A percentile compares a stretch with the other conserved stretches of the same genome.
These are phyloP conservation scores for Agonopterix heracliana DNA, from an alignment of 2,888 invertebrate species.

Conservation along the genomic window DNA sequence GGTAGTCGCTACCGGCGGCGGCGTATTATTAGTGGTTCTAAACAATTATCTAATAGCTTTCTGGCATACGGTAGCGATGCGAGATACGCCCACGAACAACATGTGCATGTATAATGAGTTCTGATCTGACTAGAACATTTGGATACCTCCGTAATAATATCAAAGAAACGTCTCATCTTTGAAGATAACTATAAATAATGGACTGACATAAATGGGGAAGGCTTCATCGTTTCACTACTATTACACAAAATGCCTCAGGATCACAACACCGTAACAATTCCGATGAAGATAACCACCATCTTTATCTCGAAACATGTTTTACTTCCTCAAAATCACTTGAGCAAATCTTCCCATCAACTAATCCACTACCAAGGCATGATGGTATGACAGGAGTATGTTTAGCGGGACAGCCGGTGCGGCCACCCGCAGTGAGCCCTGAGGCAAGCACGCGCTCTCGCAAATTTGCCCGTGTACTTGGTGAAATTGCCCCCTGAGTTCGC, in stretches of 20 bases:
- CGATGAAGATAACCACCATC: conserved; percentile 6
- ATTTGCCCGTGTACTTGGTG: conserved; percentile 26
- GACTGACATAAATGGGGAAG: not conserved
- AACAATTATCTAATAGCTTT: conserved; percentile 14
- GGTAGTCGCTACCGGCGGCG: conserved; percentile 51
- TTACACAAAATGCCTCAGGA: not conserved
- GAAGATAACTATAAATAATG: too few species aligned
- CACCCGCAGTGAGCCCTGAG: conserved; percentile 57
- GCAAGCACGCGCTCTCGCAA: conserved; percentile 58
- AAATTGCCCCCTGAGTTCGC: conserved; percentile 19
- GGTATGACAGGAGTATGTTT: conserved; percentile 44
- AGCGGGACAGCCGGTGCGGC: conserved; percentile 41
- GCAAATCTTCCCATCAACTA: conserved; percentile 13
- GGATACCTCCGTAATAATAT: not conserved
- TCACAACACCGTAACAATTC: not conserved
- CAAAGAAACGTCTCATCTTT: too few species aligned
- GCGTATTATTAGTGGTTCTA: conserved; percentile 29
- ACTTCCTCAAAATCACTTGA: conserved; percentile 10
- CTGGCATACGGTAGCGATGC: conserved; percentile 7
- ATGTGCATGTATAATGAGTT: conserved; percentile 2
- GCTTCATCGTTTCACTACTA: not conserved
- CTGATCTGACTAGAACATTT: conserved; percentile 5
- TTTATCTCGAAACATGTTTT: conserved; percentile 4
- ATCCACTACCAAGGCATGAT: conserved; percentile 38
- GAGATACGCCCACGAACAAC: conserved; percentile 6